Evolutionary conservation across 2,113 vertebrate species (phyloP).

Genomic region (Cheirogaleus medius): DNA sequence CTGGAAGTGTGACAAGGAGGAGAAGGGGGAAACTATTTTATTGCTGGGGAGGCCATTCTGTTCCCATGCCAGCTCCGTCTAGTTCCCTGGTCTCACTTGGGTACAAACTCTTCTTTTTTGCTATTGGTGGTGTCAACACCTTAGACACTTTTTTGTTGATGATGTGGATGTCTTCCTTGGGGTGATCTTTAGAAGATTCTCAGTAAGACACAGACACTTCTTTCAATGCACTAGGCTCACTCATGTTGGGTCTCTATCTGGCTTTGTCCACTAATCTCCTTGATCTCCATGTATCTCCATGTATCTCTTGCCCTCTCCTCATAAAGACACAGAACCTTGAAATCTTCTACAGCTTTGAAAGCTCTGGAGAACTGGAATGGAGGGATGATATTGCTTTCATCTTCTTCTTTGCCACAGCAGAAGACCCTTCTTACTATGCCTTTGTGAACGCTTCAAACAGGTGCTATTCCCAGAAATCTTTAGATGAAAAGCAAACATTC

Average conservation of each 20-base stretch:
- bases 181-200: not conserved
- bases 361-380: not conserved
- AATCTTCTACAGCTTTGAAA: not conserved
- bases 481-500: not conserved
- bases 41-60: not conserved
- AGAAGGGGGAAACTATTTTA: not conserved
- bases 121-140: not conserved
- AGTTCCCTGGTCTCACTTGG: too few species aligned
- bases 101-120: not conserved
- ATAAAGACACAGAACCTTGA: not conserved
- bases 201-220: not conserved
- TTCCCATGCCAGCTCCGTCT: not conserved
- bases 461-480: not conserved
- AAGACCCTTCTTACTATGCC: not conserved
- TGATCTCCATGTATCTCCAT: too few species aligned
- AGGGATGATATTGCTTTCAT: not conserved
- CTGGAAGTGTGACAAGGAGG: not conserved
- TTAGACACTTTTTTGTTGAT: not conserved
- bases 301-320: not conserved
- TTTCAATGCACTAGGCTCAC: not conserved
- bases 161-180: not conserved
- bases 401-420: not conserved
- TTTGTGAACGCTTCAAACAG: not conserved
- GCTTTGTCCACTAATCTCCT: not conserved
- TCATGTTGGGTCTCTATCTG: not conserved